Base-by-base conservation (phyloP, 2,797 vertebrate species). In the Muscicapa comitata region DNA sequence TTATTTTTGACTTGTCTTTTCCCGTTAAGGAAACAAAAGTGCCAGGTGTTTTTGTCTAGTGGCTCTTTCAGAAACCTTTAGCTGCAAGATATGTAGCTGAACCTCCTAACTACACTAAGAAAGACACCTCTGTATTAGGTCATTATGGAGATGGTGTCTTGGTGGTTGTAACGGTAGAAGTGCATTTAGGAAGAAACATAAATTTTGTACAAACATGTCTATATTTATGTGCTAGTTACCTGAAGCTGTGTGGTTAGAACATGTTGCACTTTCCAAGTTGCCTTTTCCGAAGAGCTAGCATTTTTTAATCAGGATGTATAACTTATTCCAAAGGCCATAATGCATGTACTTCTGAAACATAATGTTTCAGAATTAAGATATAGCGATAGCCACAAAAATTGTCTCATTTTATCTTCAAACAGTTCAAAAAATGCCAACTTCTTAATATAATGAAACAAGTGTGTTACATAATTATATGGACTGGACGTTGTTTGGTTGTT, bases 141-240 rank as follows among this genome's bases (percentile, higher is more conserved):
- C 3, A 0, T 24, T 33, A 14, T 25, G 26, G 21, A 63, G 35
- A 1, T n/a, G 15, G 5, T 72, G 45, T 51, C 37, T 40, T 1
- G 0, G 13, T 65, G 37, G 10, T 63, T 94, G 40, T 70, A 53
- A 53, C 37, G 33, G 24, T 13, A 82, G 33, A 79, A 67, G 17
- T 29, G 21, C 18, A 24, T 67, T 81, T 58, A 51, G 77, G 54
- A 83, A 51, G 29, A 42, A 55, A 40, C 0, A 0, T 54, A 31
- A 29, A n/a, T 71, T 45, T 25, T 59, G 16, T 57, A 25, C 20
- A 6, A 9, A 13, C 4, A 0, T 29, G 1, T 5, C 1, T 87
- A 0, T 38, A n/a, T 67, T 58, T 62, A 40, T 48, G 8, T 57
- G 24, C 13, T 61, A 11, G 37, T 17, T 77, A 47, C 11, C n/a